These are phyloP conservation scores for Hartigia nigra DNA, from an alignment of 2,888 invertebrate species.

Conservation along the genomic window DNA sequence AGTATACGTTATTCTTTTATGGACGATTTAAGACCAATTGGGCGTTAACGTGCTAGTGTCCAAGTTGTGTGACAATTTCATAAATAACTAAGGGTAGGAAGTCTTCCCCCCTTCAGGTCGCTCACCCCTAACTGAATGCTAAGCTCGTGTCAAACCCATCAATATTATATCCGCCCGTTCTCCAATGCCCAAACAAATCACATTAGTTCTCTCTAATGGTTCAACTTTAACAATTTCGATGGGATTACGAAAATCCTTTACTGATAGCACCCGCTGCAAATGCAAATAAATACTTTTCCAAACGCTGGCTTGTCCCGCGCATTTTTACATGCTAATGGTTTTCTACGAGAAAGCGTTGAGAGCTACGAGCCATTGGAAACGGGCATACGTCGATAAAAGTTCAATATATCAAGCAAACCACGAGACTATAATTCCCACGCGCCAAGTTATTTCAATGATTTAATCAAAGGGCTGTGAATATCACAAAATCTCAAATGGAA, in stretches of 20 bases:
- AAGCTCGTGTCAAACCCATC: conserved; percentile 55
- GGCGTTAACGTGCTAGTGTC: not conserved
- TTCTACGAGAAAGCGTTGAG: not conserved
- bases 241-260: conserved; percentile 52
- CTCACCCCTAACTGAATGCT: conserved; percentile 19
- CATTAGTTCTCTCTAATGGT: conserved; percentile 54
- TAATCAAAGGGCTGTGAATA: not conserved
- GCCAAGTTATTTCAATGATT: not conserved
- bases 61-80: conserved; percentile 18
- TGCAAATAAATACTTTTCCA: conserved; percentile 50
- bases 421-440: not conserved
- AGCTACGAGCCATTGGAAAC: not conserved
- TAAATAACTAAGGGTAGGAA: conserved; percentile 19
- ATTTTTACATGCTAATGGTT: not conserved
- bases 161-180: conserved; percentile 51
- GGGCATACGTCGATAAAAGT: not conserved
- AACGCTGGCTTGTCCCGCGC: conserved; percentile 16
- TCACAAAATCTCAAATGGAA: not conserved
- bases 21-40: not conserved
- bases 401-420: not conserved
- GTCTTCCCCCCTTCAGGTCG: not conserved
- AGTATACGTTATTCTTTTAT: not conserved
- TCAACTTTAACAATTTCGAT: conserved; percentile 62
- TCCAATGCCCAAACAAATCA: conserved; percentile 48
- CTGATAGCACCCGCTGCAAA: conserved; percentile 35